These are phyloP conservation scores for Channa striata DNA, from an alignment of 2,797 vertebrate species.

Conservation along the genomic window DNA sequence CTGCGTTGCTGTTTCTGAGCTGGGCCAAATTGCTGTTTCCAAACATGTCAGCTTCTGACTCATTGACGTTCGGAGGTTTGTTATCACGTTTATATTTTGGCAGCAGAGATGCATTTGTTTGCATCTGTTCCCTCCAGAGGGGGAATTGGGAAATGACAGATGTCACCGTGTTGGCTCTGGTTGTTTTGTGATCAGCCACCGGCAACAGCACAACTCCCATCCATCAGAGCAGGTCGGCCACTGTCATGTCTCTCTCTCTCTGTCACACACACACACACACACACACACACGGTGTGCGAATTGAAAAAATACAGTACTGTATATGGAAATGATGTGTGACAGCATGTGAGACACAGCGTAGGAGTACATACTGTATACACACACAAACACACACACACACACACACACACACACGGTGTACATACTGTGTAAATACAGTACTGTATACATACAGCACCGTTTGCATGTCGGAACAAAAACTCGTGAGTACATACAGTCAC, in stretches of 20 bases:
- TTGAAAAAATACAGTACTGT: background rate
- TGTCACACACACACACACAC: slow-evolving; percentile 27
- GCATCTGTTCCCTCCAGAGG: slow-evolving; percentile 38
- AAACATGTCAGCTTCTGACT: slow-evolving; percentile 35
- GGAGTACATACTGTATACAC: background rate
- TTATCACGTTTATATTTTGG: slow-evolving; percentile 19
- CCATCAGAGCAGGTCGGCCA: slow-evolving; percentile 56
- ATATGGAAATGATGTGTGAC: background rate
- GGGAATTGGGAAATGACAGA: slow-evolving; percentile 41
- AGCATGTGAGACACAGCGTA: slow-evolving; percentile 1
- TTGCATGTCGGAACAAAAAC: background rate
- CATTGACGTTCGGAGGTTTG: slow-evolving; percentile 2
- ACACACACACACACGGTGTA: background rate
- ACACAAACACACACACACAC: slow-evolving; percentile 7
- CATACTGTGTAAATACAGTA: background rate
- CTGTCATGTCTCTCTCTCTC: slow-evolving; percentile 8
- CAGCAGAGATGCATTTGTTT: slow-evolving; percentile 38
- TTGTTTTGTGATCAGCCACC: slow-evolving; percentile 64
- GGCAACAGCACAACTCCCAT: slow-evolving; percentile 48
- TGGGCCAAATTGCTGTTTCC: slow-evolving; percentile 3
- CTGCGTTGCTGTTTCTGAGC: slow-evolving; percentile 2
- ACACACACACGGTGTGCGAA: slow-evolving; percentile 7
- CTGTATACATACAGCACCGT: background rate
- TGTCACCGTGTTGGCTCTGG: slow-evolving; percentile 49
- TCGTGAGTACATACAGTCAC: background rate